Evolutionary conservation across 2,888 invertebrate genomes (phyloP).

Genomic region (Taenaris catops): DNA sequence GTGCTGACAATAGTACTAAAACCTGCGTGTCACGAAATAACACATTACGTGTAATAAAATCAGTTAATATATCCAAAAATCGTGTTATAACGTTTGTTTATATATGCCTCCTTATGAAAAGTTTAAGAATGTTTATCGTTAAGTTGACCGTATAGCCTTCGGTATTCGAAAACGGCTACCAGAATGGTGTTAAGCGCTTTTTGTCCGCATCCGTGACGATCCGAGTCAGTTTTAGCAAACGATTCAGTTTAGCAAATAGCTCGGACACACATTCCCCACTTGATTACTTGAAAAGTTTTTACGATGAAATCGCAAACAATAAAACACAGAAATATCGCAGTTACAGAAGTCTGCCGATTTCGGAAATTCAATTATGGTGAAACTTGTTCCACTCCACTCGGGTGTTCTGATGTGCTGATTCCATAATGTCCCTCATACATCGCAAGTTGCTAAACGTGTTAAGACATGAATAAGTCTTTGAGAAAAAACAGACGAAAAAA

Average conservation of each 20-base stretch:
- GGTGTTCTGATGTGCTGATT: constrained; percentile 50
- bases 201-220: constrained; percentile 29
- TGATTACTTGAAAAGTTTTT: constrained; percentile 25
- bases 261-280: constrained; percentile 17
- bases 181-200: constrained; percentile 25
- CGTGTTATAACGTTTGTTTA: no score
- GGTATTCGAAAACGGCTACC: constrained; percentile 14
- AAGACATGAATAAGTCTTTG: constrained; percentile 43
- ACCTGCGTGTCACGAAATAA: no score
- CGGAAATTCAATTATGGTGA: constrained; percentile 45
- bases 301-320: constrained; percentile 20
- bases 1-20: no score
- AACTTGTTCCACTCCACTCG: constrained; percentile 38
- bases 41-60: no score
- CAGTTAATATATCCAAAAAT: no score
- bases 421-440: constrained; percentile 51
- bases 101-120: no score
- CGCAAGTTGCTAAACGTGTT: constrained; percentile 46
- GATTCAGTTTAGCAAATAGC: constrained; percentile 39
- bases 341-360: constrained; percentile 33
- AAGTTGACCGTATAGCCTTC: constrained; percentile 3
- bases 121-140: no score
- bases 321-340: constrained; percentile 26
- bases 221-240: constrained; percentile 55
- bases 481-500: constrained; percentile 27